Evolutionary conservation across 1,140 invertebrate genomes (phyloP).

Genomic region (Trigoniulus corallinus): DNA sequence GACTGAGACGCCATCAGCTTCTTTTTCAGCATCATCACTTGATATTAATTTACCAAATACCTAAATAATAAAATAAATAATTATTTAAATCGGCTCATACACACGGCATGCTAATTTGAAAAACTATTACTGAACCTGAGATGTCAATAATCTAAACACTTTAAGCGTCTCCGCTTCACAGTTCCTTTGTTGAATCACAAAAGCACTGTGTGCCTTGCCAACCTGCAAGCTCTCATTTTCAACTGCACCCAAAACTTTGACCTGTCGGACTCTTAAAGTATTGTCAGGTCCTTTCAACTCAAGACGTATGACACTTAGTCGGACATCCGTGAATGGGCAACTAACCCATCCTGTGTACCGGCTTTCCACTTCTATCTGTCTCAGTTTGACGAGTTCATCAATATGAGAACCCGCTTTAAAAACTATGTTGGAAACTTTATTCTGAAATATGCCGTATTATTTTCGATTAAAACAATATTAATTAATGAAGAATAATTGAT

Average conservation of each 20-base stretch:
- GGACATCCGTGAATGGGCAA: conserved; percentile 46
- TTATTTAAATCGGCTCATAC: not conserved
- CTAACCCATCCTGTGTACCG: conserved; percentile 70
- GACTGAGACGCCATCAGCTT: too few species aligned
- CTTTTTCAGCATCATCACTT: conserved; percentile 24
- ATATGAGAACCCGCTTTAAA: conserved; percentile 61
- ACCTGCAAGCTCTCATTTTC: conserved; percentile 28
- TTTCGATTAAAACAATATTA: conserved; percentile 3
- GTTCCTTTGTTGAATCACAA: conserved; percentile 59
- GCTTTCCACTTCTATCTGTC: conserved; percentile 63
- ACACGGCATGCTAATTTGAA: conserved; percentile 3
- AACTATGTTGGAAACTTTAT: conserved; percentile 66
- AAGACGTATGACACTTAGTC: conserved; percentile 40
- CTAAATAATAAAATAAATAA: conserved; percentile 28
- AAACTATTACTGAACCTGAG: conserved; percentile 53
- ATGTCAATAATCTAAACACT: conserved; percentile 84
- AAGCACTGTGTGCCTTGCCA: conserved; percentile 21
- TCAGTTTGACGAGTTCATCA: conserved; percentile 62
- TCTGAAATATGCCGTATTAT: conserved; percentile 38
- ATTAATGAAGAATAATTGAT: not conserved
- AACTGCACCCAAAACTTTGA: conserved; percentile 36
- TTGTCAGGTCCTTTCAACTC: conserved; percentile 84
- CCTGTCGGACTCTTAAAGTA: conserved; percentile 67
- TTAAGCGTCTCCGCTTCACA: conserved; percentile 82
- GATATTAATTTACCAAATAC: conserved; percentile 80